Evolutionary conservation across 2,888 invertebrate genomes (phyloP).

Genomic region (Pristionchus fissidentatus): DNA sequence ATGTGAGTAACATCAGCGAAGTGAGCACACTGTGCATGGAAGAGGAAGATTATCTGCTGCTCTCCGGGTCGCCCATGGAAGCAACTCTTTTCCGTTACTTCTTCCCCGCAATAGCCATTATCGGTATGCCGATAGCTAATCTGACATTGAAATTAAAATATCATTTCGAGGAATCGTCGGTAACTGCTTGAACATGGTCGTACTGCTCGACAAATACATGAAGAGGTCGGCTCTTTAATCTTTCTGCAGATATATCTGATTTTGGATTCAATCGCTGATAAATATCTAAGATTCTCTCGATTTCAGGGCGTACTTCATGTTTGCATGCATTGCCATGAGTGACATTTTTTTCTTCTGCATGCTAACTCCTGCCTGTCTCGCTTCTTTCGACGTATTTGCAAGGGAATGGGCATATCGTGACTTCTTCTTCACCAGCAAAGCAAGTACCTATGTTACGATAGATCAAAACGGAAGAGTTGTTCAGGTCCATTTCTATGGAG

Average conservation of each 20-base stretch:
- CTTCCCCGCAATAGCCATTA: background rate
- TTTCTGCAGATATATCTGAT: too few species aligned
- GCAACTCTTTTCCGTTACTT: background rate
- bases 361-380: conserved; percentile 13
- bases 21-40: too few species aligned
- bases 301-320: conserved; percentile 29
- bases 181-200: conserved; percentile 14
- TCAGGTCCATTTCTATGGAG: background rate
- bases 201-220: background rate
- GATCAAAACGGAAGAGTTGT: background rate
- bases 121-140: background rate
- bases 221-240: background rate
- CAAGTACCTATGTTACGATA: background rate
- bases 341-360: conserved; percentile 29
- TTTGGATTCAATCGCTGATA: background rate
- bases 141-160: background rate
- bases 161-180: conserved; percentile 33
- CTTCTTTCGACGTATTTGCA: conserved; percentile 5
- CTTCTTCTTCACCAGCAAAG: background rate
- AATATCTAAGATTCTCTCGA: background rate
- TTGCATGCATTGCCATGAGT: conserved; percentile 13
- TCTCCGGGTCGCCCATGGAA: conserved; percentile 24
- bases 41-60: too few species aligned
- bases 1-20: too few species aligned
- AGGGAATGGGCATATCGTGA: background rate